A percentile compares a stretch with the other conserved stretches of the same genome.
These are phyloP conservation scores for Synergus gifuensis DNA, from an alignment of 2,888 invertebrate genomes.

Conservation along the genomic window DNA sequence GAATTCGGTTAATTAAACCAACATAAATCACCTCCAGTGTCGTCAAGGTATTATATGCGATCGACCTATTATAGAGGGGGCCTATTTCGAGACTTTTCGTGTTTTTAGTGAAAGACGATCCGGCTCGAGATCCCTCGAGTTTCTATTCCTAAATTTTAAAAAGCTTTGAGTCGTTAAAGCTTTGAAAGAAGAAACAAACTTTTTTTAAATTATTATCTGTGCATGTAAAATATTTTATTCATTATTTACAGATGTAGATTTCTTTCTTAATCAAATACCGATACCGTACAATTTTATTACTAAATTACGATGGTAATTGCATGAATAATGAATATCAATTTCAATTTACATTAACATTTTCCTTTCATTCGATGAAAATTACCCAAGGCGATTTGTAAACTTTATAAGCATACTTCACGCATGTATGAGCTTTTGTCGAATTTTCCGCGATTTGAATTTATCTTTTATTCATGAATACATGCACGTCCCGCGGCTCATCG, in stretches of 20 bases:
- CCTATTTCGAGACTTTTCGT: constrained; percentile 5
- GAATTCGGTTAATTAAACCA: constrained; percentile 23
- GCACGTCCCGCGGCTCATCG: neutral
- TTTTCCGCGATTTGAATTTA: constrained; percentile 29
- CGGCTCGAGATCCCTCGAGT: neutral
- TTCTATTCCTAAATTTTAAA: neutral
- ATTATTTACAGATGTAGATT: too few relatives aligned
- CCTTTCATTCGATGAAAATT: neutral
- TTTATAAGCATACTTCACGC: constrained; percentile 3
- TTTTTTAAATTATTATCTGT: neutral
- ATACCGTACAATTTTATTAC: too few relatives aligned
- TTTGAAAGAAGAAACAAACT: neutral
- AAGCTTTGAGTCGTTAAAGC: neutral
- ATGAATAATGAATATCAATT: too few relatives aligned
- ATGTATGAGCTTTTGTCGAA: constrained; percentile 23
- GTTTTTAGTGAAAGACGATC: neutral
- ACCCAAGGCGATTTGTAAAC: neutral
- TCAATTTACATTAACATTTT: neutral
- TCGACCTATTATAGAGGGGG: neutral
- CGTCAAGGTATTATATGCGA: neutral
- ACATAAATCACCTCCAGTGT: constrained; percentile 17
- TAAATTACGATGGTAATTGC: too few relatives aligned
- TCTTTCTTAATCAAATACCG: too few relatives aligned
- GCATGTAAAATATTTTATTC: too few relatives aligned
- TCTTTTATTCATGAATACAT: constrained; percentile 31